phyloP scores from a whole-genome alignment of 2,888 invertebrate genomes.

The Rhogogaster chlorosoma region DNA sequence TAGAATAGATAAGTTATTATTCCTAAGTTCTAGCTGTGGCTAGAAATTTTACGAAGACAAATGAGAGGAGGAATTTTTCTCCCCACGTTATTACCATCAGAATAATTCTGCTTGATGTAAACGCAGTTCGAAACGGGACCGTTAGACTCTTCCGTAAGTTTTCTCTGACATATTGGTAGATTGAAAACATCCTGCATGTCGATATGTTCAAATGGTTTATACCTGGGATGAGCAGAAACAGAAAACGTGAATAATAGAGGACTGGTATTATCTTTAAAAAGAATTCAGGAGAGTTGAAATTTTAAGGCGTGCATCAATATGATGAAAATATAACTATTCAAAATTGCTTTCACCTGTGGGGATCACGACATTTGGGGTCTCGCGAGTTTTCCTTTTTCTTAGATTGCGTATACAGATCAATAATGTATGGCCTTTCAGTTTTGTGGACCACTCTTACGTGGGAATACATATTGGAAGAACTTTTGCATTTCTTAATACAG shows the following conservation, averaged over 20 bases:
- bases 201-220: background rate
- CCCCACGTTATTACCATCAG: too few species aligned
- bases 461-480: slow-evolving; percentile 73
- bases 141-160: background rate
- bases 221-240: background rate
- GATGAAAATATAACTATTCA: background rate
- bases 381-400: background rate
- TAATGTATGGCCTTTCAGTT: slow-evolving; percentile 67
- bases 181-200: background rate
- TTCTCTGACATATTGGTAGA: background rate
- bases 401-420: slow-evolving; percentile 61
- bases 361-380: background rate
- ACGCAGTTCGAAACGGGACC: background rate
- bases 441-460: slow-evolving; percentile 70
- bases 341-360: background rate
- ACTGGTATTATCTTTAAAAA: background rate
- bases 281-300: background rate
- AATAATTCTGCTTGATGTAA: too few species aligned
- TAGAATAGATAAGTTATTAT: background rate
- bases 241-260: background rate
- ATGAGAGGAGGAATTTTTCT: background rate
- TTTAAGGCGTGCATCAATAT: background rate
- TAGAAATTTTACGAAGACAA: background rate
- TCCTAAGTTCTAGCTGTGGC: background rate
- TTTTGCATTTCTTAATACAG: slow-evolving; percentile 72